These are phyloP conservation scores for Lepisosteus osseus DNA, from an alignment of 2,113 vertebrate species.

Conservation along the genomic window DNA sequence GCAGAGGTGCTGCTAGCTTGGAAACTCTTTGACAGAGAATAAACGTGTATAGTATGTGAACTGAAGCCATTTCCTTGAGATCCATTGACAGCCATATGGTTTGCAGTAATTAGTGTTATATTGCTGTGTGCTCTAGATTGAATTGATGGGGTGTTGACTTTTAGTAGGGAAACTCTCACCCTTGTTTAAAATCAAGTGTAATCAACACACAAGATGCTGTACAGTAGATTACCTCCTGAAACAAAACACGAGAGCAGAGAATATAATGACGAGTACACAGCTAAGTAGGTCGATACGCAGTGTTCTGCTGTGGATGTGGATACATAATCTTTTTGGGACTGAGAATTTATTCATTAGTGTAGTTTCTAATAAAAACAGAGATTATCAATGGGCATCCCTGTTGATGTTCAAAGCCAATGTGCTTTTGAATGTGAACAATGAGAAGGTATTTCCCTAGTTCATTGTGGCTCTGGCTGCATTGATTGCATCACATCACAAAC, in stretches of 20 bases:
- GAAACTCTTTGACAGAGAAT: too few relatives aligned
- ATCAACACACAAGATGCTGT: too few relatives aligned
- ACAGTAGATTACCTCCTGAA: background rate
- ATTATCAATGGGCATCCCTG: slow-evolving; percentile 26
- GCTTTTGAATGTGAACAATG: slow-evolving; percentile 56
- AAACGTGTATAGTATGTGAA: too few relatives aligned
- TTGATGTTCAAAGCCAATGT: slow-evolving; percentile 40
- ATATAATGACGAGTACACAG: background rate
- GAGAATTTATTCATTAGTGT: background rate
- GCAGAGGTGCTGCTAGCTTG: too few relatives aligned
- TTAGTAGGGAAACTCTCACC: too few relatives aligned
- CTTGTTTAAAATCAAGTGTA: too few relatives aligned
- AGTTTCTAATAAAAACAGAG: background rate
- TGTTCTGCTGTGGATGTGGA: background rate
- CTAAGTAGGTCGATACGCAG: background rate
- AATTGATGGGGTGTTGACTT: too few relatives aligned
- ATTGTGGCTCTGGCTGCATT: slow-evolving; percentile 29
- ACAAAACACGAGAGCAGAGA: background rate
- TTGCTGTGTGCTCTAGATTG: too few relatives aligned
- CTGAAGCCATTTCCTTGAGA: too few relatives aligned
- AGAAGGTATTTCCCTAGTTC: slow-evolving; percentile 47
- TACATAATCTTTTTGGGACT: background rate
- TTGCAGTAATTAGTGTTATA: too few relatives aligned
- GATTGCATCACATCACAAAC: slow-evolving; percentile 46
- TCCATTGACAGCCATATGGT: too few relatives aligned